Evolutionary conservation across 2,888 invertebrate genomes (phyloP).

Genomic region (Chouioia cunea): DNA sequence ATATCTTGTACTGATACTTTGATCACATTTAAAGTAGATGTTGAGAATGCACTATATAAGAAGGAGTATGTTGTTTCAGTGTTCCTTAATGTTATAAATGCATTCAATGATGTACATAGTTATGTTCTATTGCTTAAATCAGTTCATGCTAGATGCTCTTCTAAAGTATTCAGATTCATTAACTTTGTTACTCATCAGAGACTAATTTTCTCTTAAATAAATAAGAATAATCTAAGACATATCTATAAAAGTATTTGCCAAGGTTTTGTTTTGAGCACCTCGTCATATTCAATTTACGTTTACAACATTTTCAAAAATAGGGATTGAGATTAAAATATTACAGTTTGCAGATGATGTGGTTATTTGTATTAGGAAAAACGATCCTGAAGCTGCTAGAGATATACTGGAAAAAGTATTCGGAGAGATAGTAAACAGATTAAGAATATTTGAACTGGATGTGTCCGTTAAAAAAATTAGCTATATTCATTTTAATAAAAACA

Average conservation of each 20-base stretch:
- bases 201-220: background rate
- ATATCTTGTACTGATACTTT: no score
- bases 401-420: background rate
- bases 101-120: no score
- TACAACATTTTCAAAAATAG: background rate
- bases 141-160: background rate
- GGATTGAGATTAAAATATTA: background rate
- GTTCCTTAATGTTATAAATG: no score
- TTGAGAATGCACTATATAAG: no score
- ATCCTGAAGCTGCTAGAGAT: background rate
- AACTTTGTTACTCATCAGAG: background rate
- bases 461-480: constrained; percentile 14
- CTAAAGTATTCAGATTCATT: background rate
- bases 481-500: constrained; percentile 34
- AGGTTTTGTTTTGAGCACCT: constrained; percentile 41
- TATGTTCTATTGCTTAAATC: background rate
- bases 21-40: no score
- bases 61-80: no score
- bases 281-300: background rate
- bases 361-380: background rate
- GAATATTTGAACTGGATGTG: constrained; percentile 14
- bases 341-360: constrained; percentile 41
- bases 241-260: constrained; percentile 43
- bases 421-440: background rate
- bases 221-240: background rate